Evolutionary conservation across 1,140 invertebrate genomes (phyloP).

Genomic region (Gonatopus flavifemur): DNA sequence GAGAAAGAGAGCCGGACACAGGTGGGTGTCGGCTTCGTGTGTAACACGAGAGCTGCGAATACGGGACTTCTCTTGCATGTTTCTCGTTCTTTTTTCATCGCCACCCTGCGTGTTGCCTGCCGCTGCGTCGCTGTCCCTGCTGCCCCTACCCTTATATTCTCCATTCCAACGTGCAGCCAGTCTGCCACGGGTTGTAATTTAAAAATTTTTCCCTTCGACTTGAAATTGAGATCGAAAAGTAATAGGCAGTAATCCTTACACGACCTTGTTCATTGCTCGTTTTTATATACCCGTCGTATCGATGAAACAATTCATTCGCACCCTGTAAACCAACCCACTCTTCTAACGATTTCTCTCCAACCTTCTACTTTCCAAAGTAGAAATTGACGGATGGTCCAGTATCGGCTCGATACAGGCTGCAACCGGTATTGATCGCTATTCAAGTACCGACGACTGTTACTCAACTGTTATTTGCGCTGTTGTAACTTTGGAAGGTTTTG

Average conservation of each 20-base stretch:
- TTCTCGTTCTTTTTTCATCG: neutral
- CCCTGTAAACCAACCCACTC: neutral
- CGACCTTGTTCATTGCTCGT: too few species aligned
- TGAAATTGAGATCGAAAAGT: conserved; percentile 22
- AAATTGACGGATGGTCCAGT: too few species aligned
- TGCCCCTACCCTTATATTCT: too few species aligned
- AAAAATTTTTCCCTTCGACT: conserved; percentile 16
- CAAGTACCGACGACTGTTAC: too few species aligned
- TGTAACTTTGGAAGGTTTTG: too few species aligned
- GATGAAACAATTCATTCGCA: neutral
- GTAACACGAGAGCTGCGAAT: neutral
- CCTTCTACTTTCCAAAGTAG: neutral
- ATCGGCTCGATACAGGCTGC: too few species aligned
- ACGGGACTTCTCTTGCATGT: neutral
- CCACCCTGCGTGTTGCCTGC: neutral
- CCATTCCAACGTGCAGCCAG: too few species aligned
- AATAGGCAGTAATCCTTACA: conserved; percentile 21
- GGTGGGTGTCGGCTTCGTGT: conserved; percentile 21
- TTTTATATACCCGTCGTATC: too few species aligned
- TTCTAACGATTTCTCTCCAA: neutral
- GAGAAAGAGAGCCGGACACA: conserved; percentile 22
- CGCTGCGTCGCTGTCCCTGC: too few species aligned
- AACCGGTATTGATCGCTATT: too few species aligned
- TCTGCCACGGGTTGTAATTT: conserved; percentile 13
- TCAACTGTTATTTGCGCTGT: too few species aligned